These are phyloP conservation scores for Vireo altiloquus DNA, from an alignment of 2,113 vertebrate species.

Conservation along the genomic window DNA sequence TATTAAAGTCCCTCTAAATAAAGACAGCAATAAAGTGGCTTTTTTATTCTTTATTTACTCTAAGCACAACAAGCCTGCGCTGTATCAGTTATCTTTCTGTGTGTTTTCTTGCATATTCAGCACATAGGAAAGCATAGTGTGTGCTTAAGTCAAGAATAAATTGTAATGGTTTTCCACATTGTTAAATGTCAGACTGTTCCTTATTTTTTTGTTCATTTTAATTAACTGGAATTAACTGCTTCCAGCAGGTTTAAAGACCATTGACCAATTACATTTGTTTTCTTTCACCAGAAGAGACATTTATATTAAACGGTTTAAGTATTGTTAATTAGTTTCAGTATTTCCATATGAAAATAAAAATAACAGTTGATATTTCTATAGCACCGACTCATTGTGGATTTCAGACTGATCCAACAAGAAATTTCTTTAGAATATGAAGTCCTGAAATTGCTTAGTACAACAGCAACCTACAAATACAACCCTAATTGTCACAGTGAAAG, in stretches of 20 bases:
- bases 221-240: constrained; percentile 44
- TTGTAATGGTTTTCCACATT: neutral
- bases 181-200: neutral
- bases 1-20: neutral
- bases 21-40: neutral
- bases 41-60: neutral
- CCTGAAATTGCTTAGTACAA: neutral
- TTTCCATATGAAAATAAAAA: constrained; percentile 17
- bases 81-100: neutral
- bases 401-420: neutral
- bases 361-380: neutral
- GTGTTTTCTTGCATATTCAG: accelerated
- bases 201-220: neutral
- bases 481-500: neutral
- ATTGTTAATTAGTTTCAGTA: constrained; percentile 17
- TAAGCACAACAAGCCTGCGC: neutral
- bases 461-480: too few species aligned
- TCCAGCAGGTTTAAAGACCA: constrained; percentile 25
- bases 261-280: constrained; percentile 38
- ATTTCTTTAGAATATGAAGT: neutral
- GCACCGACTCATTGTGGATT: neutral
- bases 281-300: constrained; percentile 31
- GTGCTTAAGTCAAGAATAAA: neutral
- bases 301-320: constrained; percentile 24
- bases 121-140: neutral